Base-by-base conservation (phyloP, 35 echinoderm and acorn worm genomes). In the Ophiothrix spiculata region DNA sequence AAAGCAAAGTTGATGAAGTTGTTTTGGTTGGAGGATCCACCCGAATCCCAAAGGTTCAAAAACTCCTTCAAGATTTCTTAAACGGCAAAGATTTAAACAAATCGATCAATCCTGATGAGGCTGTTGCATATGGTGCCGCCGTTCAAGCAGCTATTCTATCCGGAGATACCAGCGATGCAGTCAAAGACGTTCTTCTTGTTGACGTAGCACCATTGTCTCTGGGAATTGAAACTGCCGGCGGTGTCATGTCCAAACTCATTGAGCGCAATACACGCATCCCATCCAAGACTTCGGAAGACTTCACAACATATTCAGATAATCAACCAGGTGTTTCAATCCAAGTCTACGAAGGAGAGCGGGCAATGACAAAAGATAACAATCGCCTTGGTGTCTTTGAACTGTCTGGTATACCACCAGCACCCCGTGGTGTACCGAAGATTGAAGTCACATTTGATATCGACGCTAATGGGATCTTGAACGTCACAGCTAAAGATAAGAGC, bases 281-380 rank as follows among this genome's bases (percentile, higher is more conserved):
- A 25, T 87, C 85, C 4, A 91, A 95, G 39, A 77, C 86, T 4
- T 86, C 88, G 38, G 85, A 97, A 64, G 87, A 81, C 0, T 97
- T 97, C 76, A 89, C 94, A 8, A 97, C 94, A 12, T 97, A 97
- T 74, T 79, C 90, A 23, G 94, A 97, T 75, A 97, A 97, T 45
- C 94, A 97, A 79, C 54, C 88, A 46, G 94, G 86, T 16, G 94
- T 97, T 39, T 86, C 87, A 28, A 92, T 97, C 37, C 94, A 97
- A 56, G 94, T 97, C 0, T 92, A 63, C 75, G 94, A 97, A 49
- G 94, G 90, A 28, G 90, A 97, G 37, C 81, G 94, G n/a, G 91
- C 94, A 21, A 93, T 97, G 94, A 97, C 94, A 56, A 93, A 92
- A 38, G 90, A 97, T 83, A 97, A 97, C 91, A 93, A 97, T 56